Conservation (phyloP, 2,797 vertebrate species). For the Dendrocincla fuliginosa region DNA sequence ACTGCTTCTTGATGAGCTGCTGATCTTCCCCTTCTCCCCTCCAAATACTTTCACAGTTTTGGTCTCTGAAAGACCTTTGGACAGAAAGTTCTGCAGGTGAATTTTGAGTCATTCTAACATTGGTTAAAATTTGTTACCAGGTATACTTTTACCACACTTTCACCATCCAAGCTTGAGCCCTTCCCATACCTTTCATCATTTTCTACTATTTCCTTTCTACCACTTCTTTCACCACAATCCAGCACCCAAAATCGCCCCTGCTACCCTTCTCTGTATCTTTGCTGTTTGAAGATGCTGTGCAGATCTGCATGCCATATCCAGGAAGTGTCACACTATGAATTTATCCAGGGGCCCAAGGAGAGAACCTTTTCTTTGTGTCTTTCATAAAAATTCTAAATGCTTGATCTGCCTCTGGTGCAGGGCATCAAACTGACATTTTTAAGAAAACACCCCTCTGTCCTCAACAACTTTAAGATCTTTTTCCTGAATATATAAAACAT, state of each 20-base stretch:
- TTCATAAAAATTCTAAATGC: constrained; percentile 1
- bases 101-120: not conserved
- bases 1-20: not conserved
- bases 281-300: not conserved
- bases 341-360: not conserved
- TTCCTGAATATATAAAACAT: constrained; percentile 19
- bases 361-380: not conserved
- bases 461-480: not conserved
- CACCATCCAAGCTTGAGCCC: not conserved
- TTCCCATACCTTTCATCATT: not conserved
- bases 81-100: not conserved
- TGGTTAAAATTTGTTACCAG: not conserved
- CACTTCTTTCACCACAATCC: not conserved
- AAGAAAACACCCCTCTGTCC: not conserved
- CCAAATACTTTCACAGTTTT: not conserved
- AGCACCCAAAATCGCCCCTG: not conserved
- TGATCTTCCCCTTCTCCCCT: not conserved
- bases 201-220: not conserved
- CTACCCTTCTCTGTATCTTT: not conserved
- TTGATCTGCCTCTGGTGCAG: constrained; percentile 16
- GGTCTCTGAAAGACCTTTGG: not conserved
- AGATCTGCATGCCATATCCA: not conserved
- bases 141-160: not conserved
- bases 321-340: not conserved
- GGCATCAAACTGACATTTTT: not conserved